Evolutionary conservation across 2,888 invertebrate species (phyloP), one percentile per base, ranked within the genome.

Genomic region (Limnephilus auricula): DNA sequence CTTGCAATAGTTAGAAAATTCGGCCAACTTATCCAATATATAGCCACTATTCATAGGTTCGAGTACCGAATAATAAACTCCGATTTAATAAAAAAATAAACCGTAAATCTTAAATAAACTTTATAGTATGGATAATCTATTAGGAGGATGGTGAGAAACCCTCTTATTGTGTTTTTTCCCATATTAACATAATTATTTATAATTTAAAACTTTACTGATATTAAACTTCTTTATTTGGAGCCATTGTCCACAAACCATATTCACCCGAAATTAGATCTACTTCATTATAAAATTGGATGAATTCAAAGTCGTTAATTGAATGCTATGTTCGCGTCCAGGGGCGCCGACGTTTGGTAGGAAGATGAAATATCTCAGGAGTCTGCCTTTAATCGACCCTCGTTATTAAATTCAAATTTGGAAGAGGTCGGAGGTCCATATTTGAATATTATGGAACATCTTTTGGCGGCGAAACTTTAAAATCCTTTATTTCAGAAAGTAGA

Each of bases 281-380:
- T 65, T 65, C n/a, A n/a, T 65, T 65, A 65, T 25, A 6, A 25
- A 25, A 25, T 65, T 9, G 25, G 25, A 65, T n/a, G 65, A 65
- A n/a, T 65, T 65, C 2, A 65, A 50, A 25, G 65, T 65, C 25
- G 65, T 65, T 32, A 80, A 80, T 80, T 80, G 37, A 84, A 34
- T n/a, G 84, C 85, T n/a, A 30, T 85, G 34, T 85, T 85, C n/a
- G 85, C 87, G 50, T 87, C 50, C 87, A 87, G 87, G 87, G 87
- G 87, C 15, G 87, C 87, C 87, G 87, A 87, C 87, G 50, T 87
- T 25, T 65, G 87, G 50, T 78, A 50, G 50, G 32, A 31, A 87
- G 65, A 87, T 87, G 87, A 87, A 65, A 87, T 30, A 87, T 87
- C 31, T 40, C 40, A 45, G 25, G 40, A 87, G 65, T 87, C 87